Evolutionary conservation across 1,140 invertebrate species (phyloP).

Genomic region (Berghia stephanieae): DNA sequence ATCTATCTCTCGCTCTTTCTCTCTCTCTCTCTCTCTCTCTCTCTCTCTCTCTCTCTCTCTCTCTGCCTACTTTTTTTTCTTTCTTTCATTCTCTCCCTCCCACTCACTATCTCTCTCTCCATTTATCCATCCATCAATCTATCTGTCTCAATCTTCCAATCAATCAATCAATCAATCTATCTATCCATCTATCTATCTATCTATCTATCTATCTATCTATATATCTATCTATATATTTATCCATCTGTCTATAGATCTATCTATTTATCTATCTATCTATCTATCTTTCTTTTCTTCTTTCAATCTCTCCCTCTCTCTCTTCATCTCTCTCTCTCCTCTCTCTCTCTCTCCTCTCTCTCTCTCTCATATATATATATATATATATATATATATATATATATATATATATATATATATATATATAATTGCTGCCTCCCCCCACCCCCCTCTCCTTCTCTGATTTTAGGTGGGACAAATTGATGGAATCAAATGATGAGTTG

Average conservation of each 20-base stretch:
- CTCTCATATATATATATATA: too few species aligned
- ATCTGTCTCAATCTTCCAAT: not conserved
- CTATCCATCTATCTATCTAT: not conserved
- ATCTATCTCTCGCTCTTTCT: not conserved
- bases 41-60: constrained; percentile 9
- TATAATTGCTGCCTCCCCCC: too few species aligned
- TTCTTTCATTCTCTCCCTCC: not conserved
- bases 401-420: too few species aligned
- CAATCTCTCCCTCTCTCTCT: not conserved
- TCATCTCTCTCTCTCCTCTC: not conserved
- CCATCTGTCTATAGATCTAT: not conserved
- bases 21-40: not conserved
- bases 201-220: not conserved
- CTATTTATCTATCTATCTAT: not conserved
- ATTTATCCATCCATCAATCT: not conserved
- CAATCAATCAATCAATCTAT: not conserved
- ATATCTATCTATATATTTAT: not conserved
- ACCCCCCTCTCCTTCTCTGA: too few species aligned
- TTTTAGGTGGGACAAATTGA: too few species aligned
- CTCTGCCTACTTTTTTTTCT: not conserved
- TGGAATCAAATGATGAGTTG: too few species aligned
- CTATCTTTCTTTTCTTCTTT: too few species aligned
- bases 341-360: not conserved
- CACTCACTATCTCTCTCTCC: not conserved
- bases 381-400: too few species aligned